These are phyloP conservation scores for Moxostoma hubbsi DNA, from an alignment of 2,797 vertebrate genomes.

Conservation along the genomic window DNA sequence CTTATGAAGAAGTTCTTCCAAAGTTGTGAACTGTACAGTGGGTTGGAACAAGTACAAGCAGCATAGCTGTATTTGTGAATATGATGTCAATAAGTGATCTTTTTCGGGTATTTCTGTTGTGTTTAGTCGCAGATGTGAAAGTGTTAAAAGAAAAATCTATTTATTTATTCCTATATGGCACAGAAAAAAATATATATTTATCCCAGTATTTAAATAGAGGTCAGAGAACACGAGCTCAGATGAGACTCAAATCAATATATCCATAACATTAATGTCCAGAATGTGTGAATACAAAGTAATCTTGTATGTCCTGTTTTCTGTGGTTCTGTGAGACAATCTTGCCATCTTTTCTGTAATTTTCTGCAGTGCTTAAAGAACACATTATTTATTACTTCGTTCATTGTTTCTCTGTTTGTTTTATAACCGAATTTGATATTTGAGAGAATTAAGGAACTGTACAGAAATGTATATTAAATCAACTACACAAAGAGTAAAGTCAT, in stretches of 20 bases:
- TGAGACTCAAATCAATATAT: conserved; percentile 36
- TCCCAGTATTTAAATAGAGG: conserved; percentile 57
- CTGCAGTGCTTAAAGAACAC: conserved; percentile 37
- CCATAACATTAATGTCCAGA: conserved; percentile 46
- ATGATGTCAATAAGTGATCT: conserved; percentile 36
- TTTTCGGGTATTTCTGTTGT: conserved; percentile 44
- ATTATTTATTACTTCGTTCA: conserved; percentile 10
- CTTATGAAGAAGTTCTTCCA: conserved; percentile 28
- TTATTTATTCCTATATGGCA: conserved; percentile 59
- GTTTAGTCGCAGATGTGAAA: conserved; percentile 53
- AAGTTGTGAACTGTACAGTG: conserved; percentile 28
- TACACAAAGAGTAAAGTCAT: conserved; percentile 35
- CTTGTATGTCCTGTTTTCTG: conserved; percentile 33
- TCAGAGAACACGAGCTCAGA: conserved; percentile 25
- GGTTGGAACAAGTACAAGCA: conserved; percentile 19
- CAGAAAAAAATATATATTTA: conserved; percentile 58
- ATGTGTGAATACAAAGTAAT: conserved; percentile 28
- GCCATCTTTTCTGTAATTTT: conserved; percentile 46
- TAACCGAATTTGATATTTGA: conserved; percentile 47
- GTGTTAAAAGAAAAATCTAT: conserved; percentile 55
- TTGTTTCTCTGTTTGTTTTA: conserved; percentile 40
- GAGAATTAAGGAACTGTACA: conserved; percentile 54
- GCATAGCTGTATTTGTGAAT: conserved; percentile 25
- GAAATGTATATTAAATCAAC: conserved; percentile 53
- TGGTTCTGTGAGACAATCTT: conserved; percentile 53